Conservation (phyloP, 2,888 invertebrate species). For the Drosophila mulleri region DNA sequence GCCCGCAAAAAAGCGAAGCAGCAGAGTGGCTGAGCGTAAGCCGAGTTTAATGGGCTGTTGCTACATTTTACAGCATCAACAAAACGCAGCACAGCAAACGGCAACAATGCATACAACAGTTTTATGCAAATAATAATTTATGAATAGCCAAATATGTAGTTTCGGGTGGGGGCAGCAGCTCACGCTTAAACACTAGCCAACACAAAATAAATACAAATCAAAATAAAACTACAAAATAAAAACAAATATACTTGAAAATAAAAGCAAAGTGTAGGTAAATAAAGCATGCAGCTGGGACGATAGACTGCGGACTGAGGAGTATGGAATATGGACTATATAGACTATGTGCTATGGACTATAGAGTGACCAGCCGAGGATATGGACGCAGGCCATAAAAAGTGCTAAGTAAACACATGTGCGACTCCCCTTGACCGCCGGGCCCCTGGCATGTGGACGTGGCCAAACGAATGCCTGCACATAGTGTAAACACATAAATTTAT, state of each 20-base stretch:
- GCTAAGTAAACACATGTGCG: constrained; percentile 78
- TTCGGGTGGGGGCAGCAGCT: constrained; percentile 23
- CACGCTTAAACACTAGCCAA: constrained; percentile 32
- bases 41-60: constrained; percentile 60
- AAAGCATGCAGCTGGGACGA: constrained; percentile 50
- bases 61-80: constrained; percentile 24
- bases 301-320: constrained; percentile 24
- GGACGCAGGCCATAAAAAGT: constrained; percentile 70
- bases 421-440: constrained; percentile 1
- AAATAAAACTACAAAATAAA: too few relatives aligned
- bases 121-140: constrained; percentile 73
- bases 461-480: constrained; percentile 73
- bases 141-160: constrained; percentile 66
- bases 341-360: constrained; percentile 29
- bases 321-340: constrained; percentile 6
- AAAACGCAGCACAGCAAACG: constrained; percentile 10
- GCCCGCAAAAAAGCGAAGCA: neutral
- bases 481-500: constrained; percentile 81
- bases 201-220: constrained; percentile 44
- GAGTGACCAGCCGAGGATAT: constrained; percentile 35
- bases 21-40: constrained; percentile 34
- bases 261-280: constrained; percentile 70
- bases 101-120: constrained; percentile 29
- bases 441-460: constrained; percentile 5
- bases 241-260: constrained; percentile 64